Evolutionary conservation across 2,113 vertebrate species (phyloP).

Genomic region (Eurypyga helias): DNA sequence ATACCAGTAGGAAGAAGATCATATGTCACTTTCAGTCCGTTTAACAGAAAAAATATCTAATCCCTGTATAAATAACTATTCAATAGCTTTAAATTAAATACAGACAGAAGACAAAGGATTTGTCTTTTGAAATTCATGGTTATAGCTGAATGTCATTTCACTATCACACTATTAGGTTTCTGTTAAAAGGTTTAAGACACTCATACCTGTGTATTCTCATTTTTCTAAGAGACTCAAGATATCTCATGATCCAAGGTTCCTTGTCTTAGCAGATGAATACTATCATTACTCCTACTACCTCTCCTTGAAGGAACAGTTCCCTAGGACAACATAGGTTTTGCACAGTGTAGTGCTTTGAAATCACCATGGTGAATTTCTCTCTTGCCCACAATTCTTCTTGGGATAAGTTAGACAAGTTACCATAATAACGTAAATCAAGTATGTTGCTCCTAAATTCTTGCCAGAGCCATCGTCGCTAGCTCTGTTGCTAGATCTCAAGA

Average conservation of each 20-base stretch:
- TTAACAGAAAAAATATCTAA: not conserved
- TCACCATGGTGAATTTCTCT: not conserved
- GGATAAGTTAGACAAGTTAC: not conserved
- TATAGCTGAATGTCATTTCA: not conserved
- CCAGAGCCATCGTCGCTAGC: rapidly evolving
- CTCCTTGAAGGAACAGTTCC: not conserved
- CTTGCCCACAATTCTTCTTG: not conserved
- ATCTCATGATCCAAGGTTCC: not conserved
- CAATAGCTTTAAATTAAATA: not conserved
- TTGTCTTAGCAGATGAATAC: not conserved
- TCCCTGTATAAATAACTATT: not conserved
- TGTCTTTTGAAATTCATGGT: not conserved
- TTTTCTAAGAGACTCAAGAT: not conserved
- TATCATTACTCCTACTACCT: not conserved
- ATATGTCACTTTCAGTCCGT: not conserved
- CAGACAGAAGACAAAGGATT: not conserved
- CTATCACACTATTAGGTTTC: not conserved
- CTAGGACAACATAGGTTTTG: not conserved
- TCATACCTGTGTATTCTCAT: not conserved
- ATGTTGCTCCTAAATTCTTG: not conserved
- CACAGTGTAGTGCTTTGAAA: not conserved
- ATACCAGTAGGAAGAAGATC: not conserved
- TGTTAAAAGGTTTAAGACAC: not conserved
- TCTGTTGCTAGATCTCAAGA: not conserved
- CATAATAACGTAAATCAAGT: not conserved